Evolutionary conservation across 2,113 vertebrate genomes (phyloP).

Genomic region (Pseudorectes ferrugineus): DNA sequence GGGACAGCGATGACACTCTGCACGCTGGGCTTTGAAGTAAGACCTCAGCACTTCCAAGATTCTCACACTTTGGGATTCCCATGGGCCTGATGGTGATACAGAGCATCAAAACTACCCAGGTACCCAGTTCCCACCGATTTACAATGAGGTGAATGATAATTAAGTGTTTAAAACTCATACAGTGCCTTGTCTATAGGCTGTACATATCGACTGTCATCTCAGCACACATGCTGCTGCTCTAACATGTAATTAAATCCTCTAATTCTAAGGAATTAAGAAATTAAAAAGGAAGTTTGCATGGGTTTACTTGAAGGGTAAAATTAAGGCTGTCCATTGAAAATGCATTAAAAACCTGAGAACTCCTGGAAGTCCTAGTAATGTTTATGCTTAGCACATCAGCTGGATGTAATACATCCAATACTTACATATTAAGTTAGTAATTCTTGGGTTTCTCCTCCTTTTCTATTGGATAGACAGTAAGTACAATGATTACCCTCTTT

Average conservation of each 20-base stretch:
- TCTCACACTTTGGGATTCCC: not conserved
- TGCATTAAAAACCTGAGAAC: not conserved
- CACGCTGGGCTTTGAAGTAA: not conserved
- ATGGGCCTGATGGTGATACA: not conserved
- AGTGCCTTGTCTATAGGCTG: not conserved
- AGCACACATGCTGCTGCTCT: not conserved
- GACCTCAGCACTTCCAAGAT: not conserved
- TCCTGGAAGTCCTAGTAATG: not conserved
- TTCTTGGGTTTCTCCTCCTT: not conserved
- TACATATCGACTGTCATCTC: fast-evolving
- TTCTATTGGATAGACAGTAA: not conserved
- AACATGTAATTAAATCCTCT: not conserved
- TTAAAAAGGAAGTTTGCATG: not conserved
- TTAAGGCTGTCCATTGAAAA: not conserved
- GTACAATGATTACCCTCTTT: not conserved
- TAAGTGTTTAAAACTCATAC: not conserved
- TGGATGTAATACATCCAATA: not conserved
- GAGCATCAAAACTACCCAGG: not conserved
- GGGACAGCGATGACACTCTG: fast-evolving
- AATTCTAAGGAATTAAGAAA: not conserved
- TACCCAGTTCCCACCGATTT: not conserved
- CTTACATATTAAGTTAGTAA: not conserved
- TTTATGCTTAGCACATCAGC: not conserved
- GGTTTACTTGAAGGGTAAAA: not conserved
- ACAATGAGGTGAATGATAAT: not conserved